A percentile compares a stretch with the other conserved stretches of the same genome.
phyloP scores from a whole-genome alignment of 2,113 vertebrate genomes.

The Xyrauchen texanus region DNA sequence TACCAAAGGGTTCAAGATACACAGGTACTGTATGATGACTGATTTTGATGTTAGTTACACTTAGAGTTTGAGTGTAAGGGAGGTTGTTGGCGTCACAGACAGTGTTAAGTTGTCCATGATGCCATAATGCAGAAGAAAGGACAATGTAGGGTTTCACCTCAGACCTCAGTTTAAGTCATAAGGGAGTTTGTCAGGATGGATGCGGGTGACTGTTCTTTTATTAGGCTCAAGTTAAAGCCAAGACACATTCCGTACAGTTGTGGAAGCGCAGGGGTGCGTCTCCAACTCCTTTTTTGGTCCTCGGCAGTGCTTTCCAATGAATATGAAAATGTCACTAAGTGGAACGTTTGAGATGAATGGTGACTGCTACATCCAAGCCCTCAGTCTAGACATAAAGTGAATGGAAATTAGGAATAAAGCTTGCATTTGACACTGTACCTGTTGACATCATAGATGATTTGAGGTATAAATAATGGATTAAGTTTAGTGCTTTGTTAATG shows the following conservation, averaged over 20 bases:
- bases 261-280: conserved; percentile 36
- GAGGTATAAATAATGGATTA: too few relatives aligned
- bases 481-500: too few relatives aligned
- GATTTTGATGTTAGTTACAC: neutral
- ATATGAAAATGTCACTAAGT: conserved; percentile 28
- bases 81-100: neutral
- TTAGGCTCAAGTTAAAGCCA: conserved; percentile 28
- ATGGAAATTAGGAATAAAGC: neutral
- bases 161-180: conserved; percentile 28
- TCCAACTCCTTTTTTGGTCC: conserved; percentile 4
- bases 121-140: neutral
- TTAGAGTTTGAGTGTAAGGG: neutral
- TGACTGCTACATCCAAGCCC: neutral
- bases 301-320: neutral
- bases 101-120: neutral
- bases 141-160: conserved; percentile 24
- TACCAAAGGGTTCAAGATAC: neutral
- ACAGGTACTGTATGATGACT: neutral
- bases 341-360: conserved; percentile 16
- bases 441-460: too few relatives aligned
- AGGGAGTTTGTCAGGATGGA: conserved; percentile 5
- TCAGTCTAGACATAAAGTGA: neutral
- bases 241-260: conserved; percentile 27
- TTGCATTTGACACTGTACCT: neutral
- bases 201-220: conserved; percentile 37